Base-by-base conservation (phyloP, 2,888 invertebrate species). In the Lymantria dispar region DNA sequence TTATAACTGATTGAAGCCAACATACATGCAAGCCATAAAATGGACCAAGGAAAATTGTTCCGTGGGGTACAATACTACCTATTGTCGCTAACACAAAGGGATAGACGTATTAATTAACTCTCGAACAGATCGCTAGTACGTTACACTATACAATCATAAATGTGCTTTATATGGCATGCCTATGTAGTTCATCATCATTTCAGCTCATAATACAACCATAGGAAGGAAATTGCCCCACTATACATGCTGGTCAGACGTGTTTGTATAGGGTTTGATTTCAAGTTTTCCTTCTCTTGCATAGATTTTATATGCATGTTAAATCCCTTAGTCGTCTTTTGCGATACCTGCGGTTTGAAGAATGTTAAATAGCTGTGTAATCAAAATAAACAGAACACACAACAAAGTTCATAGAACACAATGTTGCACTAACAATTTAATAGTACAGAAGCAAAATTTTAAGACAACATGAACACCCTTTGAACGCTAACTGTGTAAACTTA, bases 51-150 rank as follows among this genome's bases (percentile, higher is more conserved):
- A 71, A 72, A 70, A 75, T 78, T 75, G 76, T 74, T 68, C 70
- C 72, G 70, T 68, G 59, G 74, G 52, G 72, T 61, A 80, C 76
- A 76, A 78, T 72, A 58, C 64, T 48, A 45, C 50, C 69, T 58
- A 81, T 79, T 82, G 80, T 81, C 64, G 50, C 45, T 51, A 42
- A 58, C 64, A 83, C 79, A 83, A 78, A 72, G 72, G 73, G 54
- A 64, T 55, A 68, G 70, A 72, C 72, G 78, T 76, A 83, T 81
- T 80, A 83, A 83, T 84, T 83, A 82, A 76, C 76, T 64, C 64
- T 51, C 55, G 58, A 74, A 75, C 75, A 71, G 72, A 78, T 76
- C 60, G 68, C 68, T 71, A 67, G 60, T 68, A 59, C 58, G 57
- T 51, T 51, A 60, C 61, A 58, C 59, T 64, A 62, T 64, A 53